Evolutionary conservation across 2,113 vertebrate species (phyloP), one percentile per base, ranked within the genome.

Genomic region (Copsychus sechellarum): DNA sequence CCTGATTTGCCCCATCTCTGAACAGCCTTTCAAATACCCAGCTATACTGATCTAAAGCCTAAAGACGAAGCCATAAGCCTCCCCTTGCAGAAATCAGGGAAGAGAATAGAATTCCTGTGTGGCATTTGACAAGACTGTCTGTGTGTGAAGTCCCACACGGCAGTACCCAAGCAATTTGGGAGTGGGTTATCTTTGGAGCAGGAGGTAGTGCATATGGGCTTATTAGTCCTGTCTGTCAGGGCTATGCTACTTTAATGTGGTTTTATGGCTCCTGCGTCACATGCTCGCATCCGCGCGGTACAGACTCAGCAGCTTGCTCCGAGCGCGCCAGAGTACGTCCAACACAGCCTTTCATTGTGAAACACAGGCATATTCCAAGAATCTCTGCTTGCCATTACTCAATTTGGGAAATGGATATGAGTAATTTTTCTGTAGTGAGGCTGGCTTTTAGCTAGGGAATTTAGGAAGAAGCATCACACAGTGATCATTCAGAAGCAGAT

Each of bases 141-240:
- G 82, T 50, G 73, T 74, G 74, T 88, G 86, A 96, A 97, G 94
- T 90, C 88, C 88, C 80, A 73, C 67, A 50, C 23, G 45, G 76
- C 91, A 62, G 90, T 90, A 93, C 92, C 81, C 76, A 90, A 94
- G 90, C 79, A 93, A 93, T 96, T 94, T 95, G 88, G 74, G 79
- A 96, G 80, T 62, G 92, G 95, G 88, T 90, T 93, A 88, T 94
- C 93, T 93, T 73, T 90, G 90, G 90, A 97, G 92, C 86, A 95
- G 96, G 90, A 95, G 93, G 86, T 50, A 86, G 74, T 83, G 79
- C 94, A 86, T 94, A 97, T 92, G 95, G 95, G 90, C 79, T 95
- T 94, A 94, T 95, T 97, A 97, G 92, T 94, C 90, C 79, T 96
- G 95, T 94, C 95, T 94, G 92, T 96, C 94, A 96, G 82, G 92